These are phyloP conservation scores for Aphis craccivora DNA, from an alignment of 1,140 invertebrate species.

Conservation along the genomic window DNA sequence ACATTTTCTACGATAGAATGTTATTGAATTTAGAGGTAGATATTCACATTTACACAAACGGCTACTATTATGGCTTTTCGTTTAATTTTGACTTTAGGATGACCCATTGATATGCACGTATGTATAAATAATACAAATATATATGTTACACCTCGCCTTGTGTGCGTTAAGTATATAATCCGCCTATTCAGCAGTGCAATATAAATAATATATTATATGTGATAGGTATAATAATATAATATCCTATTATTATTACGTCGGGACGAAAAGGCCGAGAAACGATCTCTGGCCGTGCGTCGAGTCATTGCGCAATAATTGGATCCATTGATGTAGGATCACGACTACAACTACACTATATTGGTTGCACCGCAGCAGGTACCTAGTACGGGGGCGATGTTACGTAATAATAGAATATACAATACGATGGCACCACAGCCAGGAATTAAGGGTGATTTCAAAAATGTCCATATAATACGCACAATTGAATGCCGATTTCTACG, in stretches of 20 bases:
- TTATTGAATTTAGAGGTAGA: neutral
- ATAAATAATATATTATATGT: neutral
- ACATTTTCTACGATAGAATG: neutral
- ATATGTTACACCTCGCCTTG: neutral
- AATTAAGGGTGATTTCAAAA: neutral
- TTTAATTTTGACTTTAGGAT: neutral
- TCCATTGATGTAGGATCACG: neutral
- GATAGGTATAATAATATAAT: neutral
- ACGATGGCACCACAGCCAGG: neutral
- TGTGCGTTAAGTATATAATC: neutral
- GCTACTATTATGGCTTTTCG: neutral
- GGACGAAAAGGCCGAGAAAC: neutral
- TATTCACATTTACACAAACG: neutral
- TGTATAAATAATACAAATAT: neutral
- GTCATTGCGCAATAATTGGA: constrained; percentile 4
- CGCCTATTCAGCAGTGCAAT: neutral
- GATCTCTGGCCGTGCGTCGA: neutral
- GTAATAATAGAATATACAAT: neutral
- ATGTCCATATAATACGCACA: neutral
- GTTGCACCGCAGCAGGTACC: neutral
- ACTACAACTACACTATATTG: constrained; percentile 7
- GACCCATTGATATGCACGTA: neutral
- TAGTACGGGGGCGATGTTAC: neutral
- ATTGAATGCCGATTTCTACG: constrained; percentile 12
- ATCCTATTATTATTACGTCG: neutral